These are phyloP conservation scores for Ptychadena robeensis DNA, from an alignment of 2,797 vertebrate species.

Conservation along the genomic window DNA sequence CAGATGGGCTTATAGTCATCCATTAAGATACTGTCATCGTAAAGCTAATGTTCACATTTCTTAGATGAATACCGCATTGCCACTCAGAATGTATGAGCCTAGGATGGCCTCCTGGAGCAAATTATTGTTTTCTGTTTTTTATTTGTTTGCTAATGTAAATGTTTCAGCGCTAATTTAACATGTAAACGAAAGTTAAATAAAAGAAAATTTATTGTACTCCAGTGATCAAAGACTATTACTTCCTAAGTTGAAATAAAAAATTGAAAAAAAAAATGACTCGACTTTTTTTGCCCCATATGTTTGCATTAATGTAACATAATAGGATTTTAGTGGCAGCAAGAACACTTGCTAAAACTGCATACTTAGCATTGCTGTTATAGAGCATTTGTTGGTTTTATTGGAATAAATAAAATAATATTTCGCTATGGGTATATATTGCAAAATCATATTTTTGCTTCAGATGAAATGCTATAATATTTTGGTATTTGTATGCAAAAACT, in stretches of 20 bases:
- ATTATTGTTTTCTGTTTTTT: constrained; percentile 57
- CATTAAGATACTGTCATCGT: constrained; percentile 85
- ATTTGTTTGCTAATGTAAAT: constrained; percentile 63
- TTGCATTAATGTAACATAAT: constrained; percentile 57
- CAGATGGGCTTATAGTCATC: constrained; percentile 87
- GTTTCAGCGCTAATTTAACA: constrained; percentile 61
- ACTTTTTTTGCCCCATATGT: constrained; percentile 64
- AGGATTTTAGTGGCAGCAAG: constrained; percentile 49
- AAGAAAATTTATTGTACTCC: constrained; percentile 60
- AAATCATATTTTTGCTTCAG: constrained; percentile 16
- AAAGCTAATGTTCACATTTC: constrained; percentile 61
- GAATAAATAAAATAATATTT: constrained; percentile 49
- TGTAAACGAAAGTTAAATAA: constrained; percentile 63
- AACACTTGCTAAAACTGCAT: constrained; percentile 23
- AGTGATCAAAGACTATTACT: constrained; percentile 51
- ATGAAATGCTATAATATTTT: constrained; percentile 7
- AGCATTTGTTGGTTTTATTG: constrained; percentile 50
- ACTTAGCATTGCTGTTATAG: constrained; percentile 33
- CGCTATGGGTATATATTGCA: background rate
- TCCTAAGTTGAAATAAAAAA: constrained; percentile 63
- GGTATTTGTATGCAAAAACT: background rate
- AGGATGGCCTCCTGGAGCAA: constrained; percentile 57
- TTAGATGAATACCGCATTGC: constrained; percentile 44
- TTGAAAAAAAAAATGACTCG: constrained; percentile 64
- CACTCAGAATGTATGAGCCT: constrained; percentile 52